Conservation (phyloP, 2,113 vertebrate species). For the Saguinus imperator region DNA sequence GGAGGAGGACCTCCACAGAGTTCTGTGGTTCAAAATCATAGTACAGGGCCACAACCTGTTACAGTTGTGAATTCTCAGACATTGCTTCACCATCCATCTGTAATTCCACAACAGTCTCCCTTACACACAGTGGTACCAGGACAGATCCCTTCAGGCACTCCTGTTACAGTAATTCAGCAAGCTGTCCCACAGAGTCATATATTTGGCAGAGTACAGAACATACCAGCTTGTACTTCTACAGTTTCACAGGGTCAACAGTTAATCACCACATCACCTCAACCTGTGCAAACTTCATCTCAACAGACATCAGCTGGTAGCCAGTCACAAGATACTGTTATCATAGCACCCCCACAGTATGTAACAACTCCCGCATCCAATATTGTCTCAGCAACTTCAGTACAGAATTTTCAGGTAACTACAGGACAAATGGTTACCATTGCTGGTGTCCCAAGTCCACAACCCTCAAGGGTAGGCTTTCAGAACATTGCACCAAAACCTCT, state of each 20-base stretch:
- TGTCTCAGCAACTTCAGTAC: slow-evolving; percentile 89
- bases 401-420: slow-evolving; percentile 91
- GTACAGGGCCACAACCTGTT: slow-evolving; percentile 84
- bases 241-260: slow-evolving; percentile 90
- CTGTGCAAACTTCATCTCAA: slow-evolving; percentile 85
- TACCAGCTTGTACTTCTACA: slow-evolving; percentile 90
- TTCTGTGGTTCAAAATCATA: slow-evolving; percentile 90
- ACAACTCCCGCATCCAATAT: slow-evolving; percentile 87
- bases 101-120: slow-evolving; percentile 88
- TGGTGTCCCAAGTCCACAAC: slow-evolving; percentile 89
- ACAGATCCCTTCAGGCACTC: slow-evolving; percentile 91
- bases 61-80: slow-evolving; percentile 87
- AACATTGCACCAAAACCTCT: slow-evolving; percentile 97
- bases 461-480: slow-evolving; percentile 95
- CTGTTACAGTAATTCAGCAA: slow-evolving; percentile 96
- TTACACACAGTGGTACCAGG: slow-evolving; percentile 89
- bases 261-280: slow-evolving; percentile 85
- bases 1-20: slow-evolving; percentile 84
- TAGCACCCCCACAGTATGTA: slow-evolving; percentile 89
- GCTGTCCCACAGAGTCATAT: slow-evolving; percentile 94
- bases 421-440: slow-evolving; percentile 91
- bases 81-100: slow-evolving; percentile 90
- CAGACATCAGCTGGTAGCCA: slow-evolving; percentile 86
- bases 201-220: slow-evolving; percentile 94
- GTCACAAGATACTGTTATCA: slow-evolving; percentile 90